Evolutionary conservation across 2,113 vertebrate species (phyloP).

Genomic region (Jacana jacana): DNA sequence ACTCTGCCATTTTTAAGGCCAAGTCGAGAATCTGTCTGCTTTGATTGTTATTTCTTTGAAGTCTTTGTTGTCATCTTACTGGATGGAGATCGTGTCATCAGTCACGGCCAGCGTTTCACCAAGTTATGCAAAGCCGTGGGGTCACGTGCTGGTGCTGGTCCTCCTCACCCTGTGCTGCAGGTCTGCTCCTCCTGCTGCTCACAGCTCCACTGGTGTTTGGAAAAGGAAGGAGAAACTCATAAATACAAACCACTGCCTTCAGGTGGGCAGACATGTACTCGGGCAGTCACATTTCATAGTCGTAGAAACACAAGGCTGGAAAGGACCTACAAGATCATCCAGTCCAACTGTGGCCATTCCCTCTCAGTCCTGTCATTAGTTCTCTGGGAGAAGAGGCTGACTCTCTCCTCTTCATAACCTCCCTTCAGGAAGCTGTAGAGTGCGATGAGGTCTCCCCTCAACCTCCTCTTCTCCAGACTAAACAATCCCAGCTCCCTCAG

Average conservation of each 20-base stretch:
- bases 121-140: not conserved
- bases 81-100: not conserved
- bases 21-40: not conserved
- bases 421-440: too few relatives aligned
- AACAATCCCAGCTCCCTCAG: too few relatives aligned
- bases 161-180: not conserved
- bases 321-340: too few relatives aligned
- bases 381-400: too few relatives aligned
- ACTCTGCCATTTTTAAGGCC: not conserved
- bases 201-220: not conserved
- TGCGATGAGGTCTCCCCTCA: too few relatives aligned
- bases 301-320: too few relatives aligned
- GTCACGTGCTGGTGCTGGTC: not conserved
- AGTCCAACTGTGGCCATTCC: too few relatives aligned
- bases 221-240: not conserved
- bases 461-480: too few relatives aligned
- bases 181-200: not conserved
- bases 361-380: too few relatives aligned
- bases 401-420: too few relatives aligned
- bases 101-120: not conserved
- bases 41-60: not conserved
- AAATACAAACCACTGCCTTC: not conserved
- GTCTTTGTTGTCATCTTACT: not conserved
- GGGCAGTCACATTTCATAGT: not conserved
- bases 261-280: not conserved